These are phyloP conservation scores for Mylabris sibirica DNA, from an alignment of 2,888 invertebrate genomes.

Conservation along the genomic window DNA sequence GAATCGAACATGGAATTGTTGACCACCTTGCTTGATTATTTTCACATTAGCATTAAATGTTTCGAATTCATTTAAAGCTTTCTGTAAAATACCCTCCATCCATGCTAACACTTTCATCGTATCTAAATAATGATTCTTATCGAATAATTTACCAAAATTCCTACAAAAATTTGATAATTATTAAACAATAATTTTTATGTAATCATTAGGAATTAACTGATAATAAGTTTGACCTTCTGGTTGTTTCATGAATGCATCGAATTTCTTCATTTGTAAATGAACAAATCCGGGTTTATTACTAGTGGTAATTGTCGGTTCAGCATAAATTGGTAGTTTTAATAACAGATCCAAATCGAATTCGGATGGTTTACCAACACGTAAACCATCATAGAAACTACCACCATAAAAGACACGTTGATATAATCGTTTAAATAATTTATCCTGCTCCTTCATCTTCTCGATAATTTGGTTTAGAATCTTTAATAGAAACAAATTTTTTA, in stretches of 20 bases:
- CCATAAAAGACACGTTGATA: slow-evolving; percentile 59
- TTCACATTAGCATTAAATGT: neutral
- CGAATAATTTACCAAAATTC: slow-evolving; percentile 47
- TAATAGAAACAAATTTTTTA: no score
- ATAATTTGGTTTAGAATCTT: slow-evolving; percentile 5
- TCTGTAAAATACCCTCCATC: slow-evolving; percentile 64
- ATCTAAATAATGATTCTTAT: slow-evolving; percentile 61
- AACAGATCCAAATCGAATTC: slow-evolving; percentile 70
- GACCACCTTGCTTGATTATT: neutral
- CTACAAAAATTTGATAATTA: slow-evolving; percentile 33
- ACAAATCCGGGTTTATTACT: slow-evolving; percentile 61
- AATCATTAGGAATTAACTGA: neutral
- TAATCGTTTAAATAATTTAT: slow-evolving; percentile 6
- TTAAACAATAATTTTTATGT: neutral
- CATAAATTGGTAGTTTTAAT: slow-evolving; percentile 63
- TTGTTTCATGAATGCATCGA: slow-evolving; percentile 27
- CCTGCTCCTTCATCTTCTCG: slow-evolving; percentile 8
- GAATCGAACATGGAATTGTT: neutral
- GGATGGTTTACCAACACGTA: slow-evolving; percentile 66
- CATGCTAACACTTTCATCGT: slow-evolving; percentile 64
- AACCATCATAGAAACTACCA: slow-evolving; percentile 69
- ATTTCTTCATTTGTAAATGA: slow-evolving; percentile 57
- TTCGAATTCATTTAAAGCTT: slow-evolving; percentile 57
- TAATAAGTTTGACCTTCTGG: slow-evolving; percentile 33
- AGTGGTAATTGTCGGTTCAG: slow-evolving; percentile 51